These are phyloP conservation scores for Macrobrachium rosenbergii DNA, from an alignment of 1,140 invertebrate species.

Conservation along the genomic window DNA sequence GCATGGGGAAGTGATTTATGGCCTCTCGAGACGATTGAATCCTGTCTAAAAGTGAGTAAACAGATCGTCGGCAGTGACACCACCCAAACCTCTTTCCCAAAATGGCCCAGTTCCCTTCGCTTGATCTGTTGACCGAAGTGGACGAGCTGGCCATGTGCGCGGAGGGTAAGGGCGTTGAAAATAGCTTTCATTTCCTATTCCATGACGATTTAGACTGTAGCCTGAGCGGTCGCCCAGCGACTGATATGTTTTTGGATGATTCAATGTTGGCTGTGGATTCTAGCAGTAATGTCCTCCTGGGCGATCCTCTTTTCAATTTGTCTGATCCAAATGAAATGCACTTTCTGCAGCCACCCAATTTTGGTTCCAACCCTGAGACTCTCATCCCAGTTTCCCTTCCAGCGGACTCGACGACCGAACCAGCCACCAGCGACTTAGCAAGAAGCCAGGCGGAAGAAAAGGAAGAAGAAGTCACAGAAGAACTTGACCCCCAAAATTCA, in stretches of 20 bases:
- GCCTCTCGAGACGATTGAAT: background rate
- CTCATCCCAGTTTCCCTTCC: conserved; percentile 61
- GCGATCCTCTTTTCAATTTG: conserved; percentile 47
- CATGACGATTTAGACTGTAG: conserved; percentile 29
- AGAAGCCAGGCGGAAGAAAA: no score
- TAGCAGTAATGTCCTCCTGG: conserved; percentile 42
- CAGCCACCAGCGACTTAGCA: background rate
- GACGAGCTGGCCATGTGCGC: conserved; percentile 29
- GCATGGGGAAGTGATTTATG: conserved; percentile 3
- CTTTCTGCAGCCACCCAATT: conserved; percentile 32
- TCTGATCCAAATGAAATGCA: conserved; percentile 38
- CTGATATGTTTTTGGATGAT: conserved; percentile 34
- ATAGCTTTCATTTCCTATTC: background rate
- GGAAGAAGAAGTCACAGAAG: background rate
- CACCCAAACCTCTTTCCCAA: background rate
- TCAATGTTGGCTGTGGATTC: conserved; percentile 42
- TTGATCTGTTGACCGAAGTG: conserved; percentile 49
- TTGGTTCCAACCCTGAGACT: conserved; percentile 39
- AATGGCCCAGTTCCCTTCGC: conserved; percentile 27
- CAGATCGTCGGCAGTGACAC: background rate
- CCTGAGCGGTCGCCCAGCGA: conserved; percentile 25
- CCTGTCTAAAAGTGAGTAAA: background rate
- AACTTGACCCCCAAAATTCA: background rate
- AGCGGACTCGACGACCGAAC: conserved; percentile 38
- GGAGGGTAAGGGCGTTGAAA: conserved; percentile 26